phyloP scores from a whole-genome alignment of 2,797 vertebrate genomes.

The Anas georgica region DNA sequence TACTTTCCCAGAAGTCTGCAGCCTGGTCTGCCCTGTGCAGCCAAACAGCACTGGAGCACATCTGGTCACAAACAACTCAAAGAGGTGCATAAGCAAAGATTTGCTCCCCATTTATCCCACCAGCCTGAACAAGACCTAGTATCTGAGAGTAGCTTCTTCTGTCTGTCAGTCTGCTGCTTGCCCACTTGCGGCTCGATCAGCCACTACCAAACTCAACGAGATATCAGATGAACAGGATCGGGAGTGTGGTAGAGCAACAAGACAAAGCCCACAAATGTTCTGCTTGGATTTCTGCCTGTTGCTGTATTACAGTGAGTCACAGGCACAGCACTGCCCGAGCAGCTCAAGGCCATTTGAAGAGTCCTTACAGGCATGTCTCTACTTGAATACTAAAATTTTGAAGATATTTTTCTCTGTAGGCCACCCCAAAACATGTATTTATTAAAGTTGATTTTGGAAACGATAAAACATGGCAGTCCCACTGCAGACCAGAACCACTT shows the following conservation, averaged over 20 bases:
- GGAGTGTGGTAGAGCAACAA: neutral
- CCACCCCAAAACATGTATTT: constrained; percentile 39
- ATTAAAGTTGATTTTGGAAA: constrained; percentile 50
- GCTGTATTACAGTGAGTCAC: neutral
- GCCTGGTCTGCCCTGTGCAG: neutral
- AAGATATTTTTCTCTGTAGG: neutral
- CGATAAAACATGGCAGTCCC: constrained; percentile 18
- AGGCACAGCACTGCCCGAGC: neutral
- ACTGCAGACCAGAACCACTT: constrained; percentile 36
- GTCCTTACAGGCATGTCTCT: neutral
- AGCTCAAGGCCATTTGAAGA: neutral
- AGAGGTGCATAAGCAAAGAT: neutral
- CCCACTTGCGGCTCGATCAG: neutral
- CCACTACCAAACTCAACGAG: neutral
- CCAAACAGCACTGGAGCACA: neutral
- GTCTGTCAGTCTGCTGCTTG: constrained; percentile 3
- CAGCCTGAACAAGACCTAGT: neutral
- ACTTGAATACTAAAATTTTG: constrained; percentile 1
- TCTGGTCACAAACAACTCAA: neutral
- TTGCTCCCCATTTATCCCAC: neutral
- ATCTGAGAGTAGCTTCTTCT: neutral
- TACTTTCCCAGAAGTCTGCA: neutral
- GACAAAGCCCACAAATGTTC: neutral
- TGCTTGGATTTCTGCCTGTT: neutral
- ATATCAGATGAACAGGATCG: neutral